Evolutionary conservation across 2,797 vertebrate species (phyloP), one percentile per base, ranked within the genome.

Genomic region (Cyprinella venusta): DNA sequence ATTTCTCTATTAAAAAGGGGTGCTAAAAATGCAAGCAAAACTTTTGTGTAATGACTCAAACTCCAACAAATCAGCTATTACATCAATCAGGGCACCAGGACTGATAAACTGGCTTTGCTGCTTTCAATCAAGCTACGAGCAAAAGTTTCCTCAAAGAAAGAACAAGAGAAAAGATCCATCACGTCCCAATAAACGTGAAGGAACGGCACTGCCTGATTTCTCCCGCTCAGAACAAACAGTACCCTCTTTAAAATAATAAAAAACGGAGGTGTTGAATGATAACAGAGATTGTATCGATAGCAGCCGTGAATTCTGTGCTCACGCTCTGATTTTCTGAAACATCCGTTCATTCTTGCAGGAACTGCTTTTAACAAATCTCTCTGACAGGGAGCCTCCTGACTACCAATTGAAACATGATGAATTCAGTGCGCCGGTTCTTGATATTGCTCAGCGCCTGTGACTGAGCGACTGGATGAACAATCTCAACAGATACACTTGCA

Each of bases 271-370:
- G 21, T 54, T 40, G 52, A 85, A 67, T 72, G 67, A 67, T 71
- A 72, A 50, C 67, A 65, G 63, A 80, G 52, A 63, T 54, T n/a
- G 54, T 26, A 21, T 33, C 71, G 81, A 80, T 76, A 80, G 70
- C 67, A 40, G 67, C 52, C 42, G 69, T 81, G 69, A 54, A 79
- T 82, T 42, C 38, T 24, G 48, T 6, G 36, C 36, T 79, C 48
- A 79, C 59, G 36, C 68, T 80, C 30, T 84, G 77, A 84, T 75
- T 80, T 75, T 52, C 45, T 54, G 61, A 75, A 79, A 77, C 76
- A 45, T 82, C 77, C 42, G 77, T 79, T 85, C 84, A 85, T 86
- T 76, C 69, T 50, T 15, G 61, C 84, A 40, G 52, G 69, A 86
- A 65, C 78, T 72, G 65, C 76, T 83, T 72, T 68, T 83, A 79